phyloP scores from a whole-genome alignment of 1,140 invertebrate genomes.

The Hyles vespertilio region DNA sequence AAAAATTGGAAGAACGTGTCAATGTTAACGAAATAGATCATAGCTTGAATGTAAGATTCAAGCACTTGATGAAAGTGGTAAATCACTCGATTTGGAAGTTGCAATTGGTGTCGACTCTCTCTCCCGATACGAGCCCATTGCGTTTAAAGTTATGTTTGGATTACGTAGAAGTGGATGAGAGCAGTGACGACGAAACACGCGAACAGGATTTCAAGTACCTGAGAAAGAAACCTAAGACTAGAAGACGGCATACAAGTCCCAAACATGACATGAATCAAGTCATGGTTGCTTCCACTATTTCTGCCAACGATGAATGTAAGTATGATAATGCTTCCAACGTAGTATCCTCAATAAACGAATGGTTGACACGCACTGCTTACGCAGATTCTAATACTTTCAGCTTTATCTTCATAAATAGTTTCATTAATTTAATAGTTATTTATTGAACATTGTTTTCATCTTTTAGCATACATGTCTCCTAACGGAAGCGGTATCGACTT shows the following conservation, averaged over 20 bases:
- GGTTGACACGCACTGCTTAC: no score
- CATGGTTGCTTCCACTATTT: constrained; percentile 63
- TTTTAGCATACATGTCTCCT: constrained; percentile 39
- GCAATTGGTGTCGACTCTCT: constrained; percentile 66
- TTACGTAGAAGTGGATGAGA: constrained; percentile 66
- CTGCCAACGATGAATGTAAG: constrained; percentile 57
- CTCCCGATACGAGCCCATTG: constrained; percentile 54
- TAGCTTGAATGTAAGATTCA: constrained; percentile 35
- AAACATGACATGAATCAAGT: constrained; percentile 53
- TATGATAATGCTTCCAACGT: neutral
- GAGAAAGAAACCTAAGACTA: constrained; percentile 59
- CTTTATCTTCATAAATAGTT: neutral
- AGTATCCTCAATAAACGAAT: no score
- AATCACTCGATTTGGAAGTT: constrained; percentile 71
- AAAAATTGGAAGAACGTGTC: constrained; percentile 45
- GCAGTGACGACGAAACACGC: constrained; percentile 64
- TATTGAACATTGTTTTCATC: constrained; percentile 6
- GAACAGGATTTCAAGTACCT: constrained; percentile 40
- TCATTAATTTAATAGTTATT: neutral
- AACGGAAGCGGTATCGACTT: constrained; percentile 61
- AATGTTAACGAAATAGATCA: constrained; percentile 33
- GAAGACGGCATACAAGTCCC: constrained; percentile 49
- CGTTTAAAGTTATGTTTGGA: constrained; percentile 60
- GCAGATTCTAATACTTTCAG: no score
- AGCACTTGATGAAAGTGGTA: constrained; percentile 54